Evolutionary conservation across 1,140 invertebrate species (phyloP).

Genomic region (Callitettix versicolor): DNA sequence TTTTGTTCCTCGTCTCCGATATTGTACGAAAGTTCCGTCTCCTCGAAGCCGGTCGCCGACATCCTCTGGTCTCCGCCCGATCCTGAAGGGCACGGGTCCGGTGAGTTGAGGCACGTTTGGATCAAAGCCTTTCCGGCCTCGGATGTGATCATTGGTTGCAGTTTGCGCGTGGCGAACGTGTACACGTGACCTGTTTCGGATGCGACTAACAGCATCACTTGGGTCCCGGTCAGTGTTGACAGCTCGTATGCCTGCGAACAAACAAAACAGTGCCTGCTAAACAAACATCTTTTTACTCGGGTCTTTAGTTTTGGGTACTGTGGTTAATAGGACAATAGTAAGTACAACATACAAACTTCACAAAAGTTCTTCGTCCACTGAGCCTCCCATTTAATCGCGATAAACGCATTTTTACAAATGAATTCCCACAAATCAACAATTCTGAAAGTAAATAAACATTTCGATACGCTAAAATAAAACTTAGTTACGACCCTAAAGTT

Average conservation of each 20-base stretch:
- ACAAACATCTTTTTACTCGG: background rate
- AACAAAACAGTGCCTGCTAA: slow-evolving; percentile 7
- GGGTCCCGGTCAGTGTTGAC: slow-evolving; percentile 96
- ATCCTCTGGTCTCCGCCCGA: slow-evolving; percentile 76
- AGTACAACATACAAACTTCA: background rate
- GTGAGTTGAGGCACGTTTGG: slow-evolving; percentile 96
- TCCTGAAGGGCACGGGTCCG: slow-evolving; percentile 74
- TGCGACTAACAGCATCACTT: slow-evolving; percentile 94
- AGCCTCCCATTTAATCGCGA: no score
- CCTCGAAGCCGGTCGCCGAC: slow-evolving; percentile 97
- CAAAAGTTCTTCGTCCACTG: background rate
- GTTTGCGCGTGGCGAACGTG: slow-evolving; percentile 96
- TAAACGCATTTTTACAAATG: no score
- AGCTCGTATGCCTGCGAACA: slow-evolving; percentile 88
- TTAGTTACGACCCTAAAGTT: no score
- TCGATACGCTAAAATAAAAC: no score
- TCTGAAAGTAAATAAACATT: no score
- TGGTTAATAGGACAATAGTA: background rate
- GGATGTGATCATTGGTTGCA: slow-evolving; percentile 99
- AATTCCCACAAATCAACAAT: no score
- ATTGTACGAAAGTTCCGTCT: slow-evolving; percentile 95
- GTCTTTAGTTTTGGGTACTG: background rate
- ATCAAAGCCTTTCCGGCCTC: slow-evolving; percentile 97
- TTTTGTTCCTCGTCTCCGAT: slow-evolving; percentile 88
- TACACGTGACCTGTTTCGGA: slow-evolving; percentile 98